Base-by-base conservation (phyloP, 1,140 invertebrate species). In the Apis dorsata region DNA sequence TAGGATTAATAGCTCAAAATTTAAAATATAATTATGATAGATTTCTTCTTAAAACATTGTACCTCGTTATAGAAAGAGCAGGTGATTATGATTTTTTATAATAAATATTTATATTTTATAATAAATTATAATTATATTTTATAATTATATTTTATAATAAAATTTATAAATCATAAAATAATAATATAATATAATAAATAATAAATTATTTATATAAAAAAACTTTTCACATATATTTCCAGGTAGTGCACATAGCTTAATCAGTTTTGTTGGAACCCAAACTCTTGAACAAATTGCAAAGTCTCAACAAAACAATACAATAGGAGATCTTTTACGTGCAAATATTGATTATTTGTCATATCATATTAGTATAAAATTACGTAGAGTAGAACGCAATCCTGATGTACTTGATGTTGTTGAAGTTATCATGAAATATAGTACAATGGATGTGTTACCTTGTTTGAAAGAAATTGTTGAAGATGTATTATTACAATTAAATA, bases 331-430 rank as follows among this genome's bases (percentile, higher is more conserved):
- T 34, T 92, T 97, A 55, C 93, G 93, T 49, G 81, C 86, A 4
- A 97, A 97, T 87, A 94, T 95, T 4, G 96, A 96, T 91, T 97
- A 96, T 87, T 95, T 96, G 85, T 95, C 96, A 0, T 95, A 95
- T 86, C 95, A 96, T 78, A 94, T 97, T 60, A 95, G 95, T 19
- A 90, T 95, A 0, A 95, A 95, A 91, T 92, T 97, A n/a, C 94
- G 94, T 28, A 94, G 94, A 88, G 91, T 95, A 73, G 87, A 94
- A 51, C 88, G 93, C 21, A 95, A 95, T 91, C 92, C 92, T 9
- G 93, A 93, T 19, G 95, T 95, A 10, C 90, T 96, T 11, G 93
- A 95, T 84, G 95, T 96, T 57, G 90, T 97, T 21, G 93, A 93
- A 8, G 94, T 96, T 28, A 95, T 97, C 9, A 95, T 96, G 93